Base-by-base conservation (phyloP, 1,140 invertebrate species). In the Drosophila paulistorum region DNA sequence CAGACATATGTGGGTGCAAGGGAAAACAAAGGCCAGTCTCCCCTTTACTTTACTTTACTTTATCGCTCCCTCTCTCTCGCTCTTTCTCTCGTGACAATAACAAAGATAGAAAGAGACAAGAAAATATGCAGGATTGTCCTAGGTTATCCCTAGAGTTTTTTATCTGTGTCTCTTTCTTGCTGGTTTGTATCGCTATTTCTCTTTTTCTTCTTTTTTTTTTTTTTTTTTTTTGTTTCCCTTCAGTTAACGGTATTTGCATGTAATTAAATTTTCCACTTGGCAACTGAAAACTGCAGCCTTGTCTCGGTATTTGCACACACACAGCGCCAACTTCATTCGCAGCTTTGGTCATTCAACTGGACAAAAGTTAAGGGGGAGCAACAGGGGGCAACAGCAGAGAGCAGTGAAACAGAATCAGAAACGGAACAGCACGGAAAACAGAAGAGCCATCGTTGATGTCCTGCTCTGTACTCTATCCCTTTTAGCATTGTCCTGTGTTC, bases 251-350 rank as follows among this genome's bases (percentile, higher is more conserved):
- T 83, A 83, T 83, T 83, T 83, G 80, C 80, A 83, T 83, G 80
- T 83, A 83, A 83, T 83, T 83, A 83, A 83, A 83, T 83, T 83
- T 79, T 83, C 68, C 80, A 83, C 80, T 83, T 77, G 75, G 62
- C 74, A 81, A 78, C 77, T 74, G 78, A 65, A 71, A 80, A 80
- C 79, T 81, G 79, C 79, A 78, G 80, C 79, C 35, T 70, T 79
- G 67, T 83, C 72, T 69, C 62, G 61, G 61, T 81, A 81, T 81
- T 81, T 81, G 79, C 74, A 62, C 62, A 30, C 30, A 30, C 30
- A 81, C 37, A 61, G 41, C 39, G 61, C 61, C 63, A 66, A 71
- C 57, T 60, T 71, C 30, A 66, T 54, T 71, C 69, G 64, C 58
- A 57, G 69, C 69, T 71, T 71, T 67, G 69, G 69, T 71, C 69